Percentiles rank a stretch among this genome's conserved stretches.
Evolutionary conservation across 2,113 vertebrate genomes (phyloP).

Genomic region (Xenopus borealis): DNA sequence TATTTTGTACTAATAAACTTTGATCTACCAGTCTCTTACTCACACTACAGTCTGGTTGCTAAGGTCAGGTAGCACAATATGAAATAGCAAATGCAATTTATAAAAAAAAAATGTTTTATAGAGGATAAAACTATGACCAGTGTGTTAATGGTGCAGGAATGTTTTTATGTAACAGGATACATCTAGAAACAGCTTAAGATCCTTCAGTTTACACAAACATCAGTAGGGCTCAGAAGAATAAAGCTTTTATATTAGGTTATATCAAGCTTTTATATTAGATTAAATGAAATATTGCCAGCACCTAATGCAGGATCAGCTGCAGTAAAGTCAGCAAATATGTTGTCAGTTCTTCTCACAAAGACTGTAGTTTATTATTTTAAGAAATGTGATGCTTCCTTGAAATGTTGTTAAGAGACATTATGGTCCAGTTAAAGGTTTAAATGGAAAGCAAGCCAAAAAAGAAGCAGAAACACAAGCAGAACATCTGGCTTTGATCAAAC

Average conservation of each 20-base stretch:
- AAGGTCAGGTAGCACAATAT: too few species aligned
- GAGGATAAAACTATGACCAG: too few species aligned
- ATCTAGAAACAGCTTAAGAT: too few species aligned
- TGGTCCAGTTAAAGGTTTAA: not conserved
- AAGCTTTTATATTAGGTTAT: not conserved
- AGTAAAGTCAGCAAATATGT: not conserved
- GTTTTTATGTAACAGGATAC: too few species aligned
- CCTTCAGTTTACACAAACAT: not conserved
- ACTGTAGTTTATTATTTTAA: not conserved
- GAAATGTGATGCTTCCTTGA: not conserved
- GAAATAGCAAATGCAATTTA: too few species aligned
- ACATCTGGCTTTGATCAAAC: slow-evolving; percentile 17
- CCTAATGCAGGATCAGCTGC: not conserved
- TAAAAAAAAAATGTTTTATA: too few species aligned
- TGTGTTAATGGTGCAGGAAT: too few species aligned
- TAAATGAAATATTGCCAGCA: slow-evolving; percentile 1
- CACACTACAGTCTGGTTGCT: too few species aligned
- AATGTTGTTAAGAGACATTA: not conserved
- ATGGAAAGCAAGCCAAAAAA: slow-evolving; percentile 14
- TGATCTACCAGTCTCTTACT: too few species aligned
- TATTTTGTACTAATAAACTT: too few species aligned
- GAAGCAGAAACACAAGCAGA: slow-evolving; percentile 16
- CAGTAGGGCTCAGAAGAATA: not conserved
- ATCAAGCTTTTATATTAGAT: not conserved
- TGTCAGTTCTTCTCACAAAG: not conserved